phyloP scores from a whole-genome alignment of 2,797 vertebrate genomes.

The Myripristis jacobus region DNA sequence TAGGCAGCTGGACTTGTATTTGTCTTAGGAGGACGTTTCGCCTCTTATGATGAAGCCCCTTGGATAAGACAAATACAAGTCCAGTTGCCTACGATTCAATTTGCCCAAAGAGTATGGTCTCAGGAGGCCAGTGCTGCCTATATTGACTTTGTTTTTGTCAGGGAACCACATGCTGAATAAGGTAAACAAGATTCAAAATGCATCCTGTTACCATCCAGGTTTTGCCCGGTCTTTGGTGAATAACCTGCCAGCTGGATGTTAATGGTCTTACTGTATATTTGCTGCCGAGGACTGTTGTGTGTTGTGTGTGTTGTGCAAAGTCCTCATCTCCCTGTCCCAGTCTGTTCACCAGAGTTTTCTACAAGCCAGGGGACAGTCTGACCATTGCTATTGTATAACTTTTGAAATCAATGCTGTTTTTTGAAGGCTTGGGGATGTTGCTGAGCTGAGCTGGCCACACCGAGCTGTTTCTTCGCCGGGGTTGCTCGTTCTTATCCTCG shows the following conservation, averaged over 20 bases:
- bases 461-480: too few species aligned
- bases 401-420: background rate
- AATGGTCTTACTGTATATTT: background rate
- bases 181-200: background rate
- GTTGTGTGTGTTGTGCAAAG: background rate
- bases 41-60: too few species aligned
- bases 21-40: too few species aligned
- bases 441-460: background rate
- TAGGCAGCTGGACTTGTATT: too few species aligned
- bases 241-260: conserved; percentile 33
- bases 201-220: background rate
- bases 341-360: conserved; percentile 16
- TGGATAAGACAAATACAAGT: too few species aligned
- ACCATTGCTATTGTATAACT: conserved; percentile 30
- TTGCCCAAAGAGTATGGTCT: too few species aligned
- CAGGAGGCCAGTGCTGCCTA: background rate
- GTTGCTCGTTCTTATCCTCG: too few species aligned
- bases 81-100: too few species aligned
- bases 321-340: conserved; percentile 27
- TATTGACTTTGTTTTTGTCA: background rate
- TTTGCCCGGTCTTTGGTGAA: too few species aligned
- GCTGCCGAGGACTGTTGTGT: conserved; percentile 29
- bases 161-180: background rate
- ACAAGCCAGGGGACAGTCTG: conserved; percentile 25
- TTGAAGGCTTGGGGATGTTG: background rate